A percentile compares a stretch with the other conserved stretches of the same genome.
These are phyloP conservation scores for Nothoprocta pentlandii DNA, from an alignment of 2,113 vertebrate species.

Conservation along the genomic window DNA sequence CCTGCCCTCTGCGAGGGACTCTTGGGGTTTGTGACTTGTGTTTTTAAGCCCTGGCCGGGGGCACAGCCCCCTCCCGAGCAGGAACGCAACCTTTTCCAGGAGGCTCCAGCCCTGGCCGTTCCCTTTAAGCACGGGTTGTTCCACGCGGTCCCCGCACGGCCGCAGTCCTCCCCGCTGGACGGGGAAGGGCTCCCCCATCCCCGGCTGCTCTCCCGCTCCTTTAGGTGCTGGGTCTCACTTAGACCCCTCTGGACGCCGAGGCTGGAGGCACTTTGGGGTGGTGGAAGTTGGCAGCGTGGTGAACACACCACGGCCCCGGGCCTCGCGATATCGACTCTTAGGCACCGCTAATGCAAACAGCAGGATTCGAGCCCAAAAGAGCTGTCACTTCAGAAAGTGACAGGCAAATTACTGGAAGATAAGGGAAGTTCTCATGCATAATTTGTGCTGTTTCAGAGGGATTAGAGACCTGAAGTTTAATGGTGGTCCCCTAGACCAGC, in stretches of 20 bases:
- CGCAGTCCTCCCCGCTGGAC: background rate
- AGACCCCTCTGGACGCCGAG: background rate
- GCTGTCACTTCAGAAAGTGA: slow-evolving; percentile 1
- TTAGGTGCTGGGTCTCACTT: background rate
- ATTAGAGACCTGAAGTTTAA: background rate
- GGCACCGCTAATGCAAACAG: background rate
- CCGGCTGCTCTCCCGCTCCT: background rate
- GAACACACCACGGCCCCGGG: no score
- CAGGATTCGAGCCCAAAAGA: background rate
- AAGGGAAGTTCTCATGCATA: background rate
- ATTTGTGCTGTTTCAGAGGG: background rate
- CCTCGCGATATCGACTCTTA: background rate
- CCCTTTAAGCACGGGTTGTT: background rate
- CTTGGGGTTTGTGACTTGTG: background rate
- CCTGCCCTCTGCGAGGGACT: background rate
- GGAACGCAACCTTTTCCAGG: background rate
- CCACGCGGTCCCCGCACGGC: background rate
- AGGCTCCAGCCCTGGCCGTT: background rate
- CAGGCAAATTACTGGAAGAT: background rate
- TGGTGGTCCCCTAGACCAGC: background rate
- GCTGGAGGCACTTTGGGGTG: background rate
- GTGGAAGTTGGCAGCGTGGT: background rate
- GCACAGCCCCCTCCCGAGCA: background rate
- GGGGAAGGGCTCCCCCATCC: background rate
- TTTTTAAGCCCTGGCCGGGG: background rate